Evolutionary conservation across 2,113 vertebrate species (phyloP), one percentile per base, ranked within the genome.

Genomic region (Esox niger): DNA sequence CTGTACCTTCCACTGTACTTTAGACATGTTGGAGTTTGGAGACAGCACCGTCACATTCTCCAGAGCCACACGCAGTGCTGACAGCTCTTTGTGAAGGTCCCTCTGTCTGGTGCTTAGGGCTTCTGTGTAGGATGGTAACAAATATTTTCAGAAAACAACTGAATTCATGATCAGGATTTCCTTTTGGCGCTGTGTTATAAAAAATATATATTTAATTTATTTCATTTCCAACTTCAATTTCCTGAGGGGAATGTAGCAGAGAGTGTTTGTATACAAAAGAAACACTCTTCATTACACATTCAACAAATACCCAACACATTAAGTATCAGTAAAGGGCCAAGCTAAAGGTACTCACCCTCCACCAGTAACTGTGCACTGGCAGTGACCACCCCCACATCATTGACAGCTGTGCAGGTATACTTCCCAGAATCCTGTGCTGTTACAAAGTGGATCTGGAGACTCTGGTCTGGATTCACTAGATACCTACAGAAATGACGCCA

Each of bases 331-430:
- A 20, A 55, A 55, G 52, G 21, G 9, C 21, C 21, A 56, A 11
- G 25, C 21, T 26, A 26, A 27, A 54, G 30, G 25, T 1, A 33
- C 66, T 89, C 77, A 95, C 95, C 93, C 76, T 93, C 80, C 54
- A 96, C 91, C 0, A 32, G 63, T 0, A 96, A 91, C 55, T 70
- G 76, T 54, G 92, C 92, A 0, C 82, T 79, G 74, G 91, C 90
- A 0, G 83, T 79, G 1, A 85, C 81, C 2, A 80, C 80, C 2
- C 93, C 94, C 3, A 88, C 87, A 56, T 91, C 87, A 73, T 92
- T 96, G 79, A 76, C 80, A 0, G 92, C 94, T 0, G 90, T 93
- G 49, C 95, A 96, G 58, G 88, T 89, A 66, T 96, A 96, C 1
- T 33, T 76, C 61, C 94, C 94, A 2, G 90, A 70, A 2, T 96